Base-by-base conservation (phyloP, 2,888 invertebrate species). In the Sminthurinus aureus region DNA sequence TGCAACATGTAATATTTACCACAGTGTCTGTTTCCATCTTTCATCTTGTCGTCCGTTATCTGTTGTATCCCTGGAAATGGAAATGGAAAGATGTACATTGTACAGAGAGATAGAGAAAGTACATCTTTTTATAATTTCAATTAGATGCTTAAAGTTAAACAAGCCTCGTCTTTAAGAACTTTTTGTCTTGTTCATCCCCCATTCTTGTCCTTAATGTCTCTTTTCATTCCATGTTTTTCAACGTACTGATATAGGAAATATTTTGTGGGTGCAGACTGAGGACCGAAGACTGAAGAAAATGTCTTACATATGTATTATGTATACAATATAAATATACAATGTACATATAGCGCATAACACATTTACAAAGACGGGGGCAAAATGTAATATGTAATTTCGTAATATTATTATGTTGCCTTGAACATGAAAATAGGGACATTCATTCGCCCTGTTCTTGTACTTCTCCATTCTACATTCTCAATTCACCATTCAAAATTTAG, bases 91-190 rank as follows among this genome's bases (percentile, higher is more conserved):
- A 4, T 18, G 58, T 58, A 58, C 9, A 58, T 52, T 52, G 8
- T 58, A 24, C 0, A 20, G 18, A 4, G 38, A 69, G 20, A 73
- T 6, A 15, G 0, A 73, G 73, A 24, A 0, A 73, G 73, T 15
- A 71, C 51, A 80, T 38, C 38, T 51, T 52, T 71, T 71, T 71
- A 80, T 52, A 71, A 24, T 71, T 71, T 20, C 20, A 71, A 80
- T 80, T 69, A 71, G 71, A 80, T 80, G 52, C 73, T 71, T 52
- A 71, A 71, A 69, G 24, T 69, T 50, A 38, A 79, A 71, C 80
- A 80, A 71, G 71, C 24, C 13, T 9, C 8, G 26, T 71, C 22
- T 71, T 22, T 26, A 71, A 4, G 58, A 11, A 58, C 58, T 58
- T 58, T 58, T 58, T 18, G 1, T 2, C 18, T 18, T 58, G 15